These are phyloP conservation scores for Cephus cinctus DNA, from an alignment of 1,140 invertebrate genomes.

Conservation along the genomic window DNA sequence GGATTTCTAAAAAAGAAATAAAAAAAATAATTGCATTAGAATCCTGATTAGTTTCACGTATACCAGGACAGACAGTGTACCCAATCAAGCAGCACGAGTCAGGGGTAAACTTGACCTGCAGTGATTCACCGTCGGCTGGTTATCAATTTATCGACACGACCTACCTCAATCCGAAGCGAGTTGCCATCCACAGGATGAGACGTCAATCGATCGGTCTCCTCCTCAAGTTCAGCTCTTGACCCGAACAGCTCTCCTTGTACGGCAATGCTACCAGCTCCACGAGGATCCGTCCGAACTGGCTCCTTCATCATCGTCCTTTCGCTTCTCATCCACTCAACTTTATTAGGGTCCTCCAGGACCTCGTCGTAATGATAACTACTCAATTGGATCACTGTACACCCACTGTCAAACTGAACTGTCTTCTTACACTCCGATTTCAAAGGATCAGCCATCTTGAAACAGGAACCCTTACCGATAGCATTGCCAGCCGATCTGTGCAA, in stretches of 20 bases:
- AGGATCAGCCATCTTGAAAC: too few relatives aligned
- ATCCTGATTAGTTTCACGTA: background rate
- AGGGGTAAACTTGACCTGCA: background rate
- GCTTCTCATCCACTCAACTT: background rate
- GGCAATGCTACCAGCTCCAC: too few relatives aligned
- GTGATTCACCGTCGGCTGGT: background rate
- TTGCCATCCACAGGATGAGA: conserved; percentile 11
- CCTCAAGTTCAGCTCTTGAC: conserved; percentile 8
- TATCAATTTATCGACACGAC: conserved; percentile 11
- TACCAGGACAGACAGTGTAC: background rate
- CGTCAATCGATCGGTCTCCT: background rate
- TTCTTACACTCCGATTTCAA: conserved; percentile 26
- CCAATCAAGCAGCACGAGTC: too few relatives aligned
- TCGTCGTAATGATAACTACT: background rate
- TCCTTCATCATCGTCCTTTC: background rate
- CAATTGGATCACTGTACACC: conserved; percentile 28
- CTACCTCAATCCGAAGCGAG: conserved; percentile 19
- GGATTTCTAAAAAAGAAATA: conserved; percentile 35
- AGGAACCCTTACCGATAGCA: too few relatives aligned
- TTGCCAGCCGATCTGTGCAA: too few relatives aligned
- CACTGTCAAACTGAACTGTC: conserved; percentile 43
- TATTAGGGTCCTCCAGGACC: conserved; percentile 12
- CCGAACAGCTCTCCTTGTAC: too few relatives aligned
- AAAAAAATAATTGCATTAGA: conserved; percentile 6
- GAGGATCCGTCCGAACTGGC: too few relatives aligned